A percentile compares a stretch with the other conserved stretches of the same genome.
Evolutionary conservation across 2,888 invertebrate species (phyloP).

Genomic region (Drosophila multiciliata): DNA sequence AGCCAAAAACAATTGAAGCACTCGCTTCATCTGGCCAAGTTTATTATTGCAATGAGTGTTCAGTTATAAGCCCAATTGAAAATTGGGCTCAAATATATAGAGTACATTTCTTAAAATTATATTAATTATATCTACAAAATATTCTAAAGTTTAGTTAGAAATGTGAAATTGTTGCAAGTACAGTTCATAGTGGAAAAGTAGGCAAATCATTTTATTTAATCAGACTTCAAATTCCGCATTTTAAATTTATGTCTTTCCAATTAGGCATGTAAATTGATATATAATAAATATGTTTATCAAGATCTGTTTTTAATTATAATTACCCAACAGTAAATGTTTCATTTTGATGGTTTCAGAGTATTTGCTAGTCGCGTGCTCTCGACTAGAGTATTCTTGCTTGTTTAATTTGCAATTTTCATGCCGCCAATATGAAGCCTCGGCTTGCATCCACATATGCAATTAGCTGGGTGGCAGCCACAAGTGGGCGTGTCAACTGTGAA

Average conservation of each 20-base stretch:
- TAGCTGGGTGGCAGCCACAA: slow-evolving; percentile 71
- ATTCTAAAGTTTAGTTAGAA: background rate
- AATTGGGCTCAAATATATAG: background rate
- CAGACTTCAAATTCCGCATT: background rate
- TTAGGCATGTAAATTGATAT: background rate
- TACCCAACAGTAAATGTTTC: background rate
- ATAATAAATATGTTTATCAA: background rate
- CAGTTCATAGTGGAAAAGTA: background rate
- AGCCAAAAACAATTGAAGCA: slow-evolving; percentile 42
- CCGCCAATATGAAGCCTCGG: slow-evolving; percentile 29
- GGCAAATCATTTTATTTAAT: background rate
- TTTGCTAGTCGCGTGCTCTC: background rate
- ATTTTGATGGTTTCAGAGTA: background rate
- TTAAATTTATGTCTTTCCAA: background rate
- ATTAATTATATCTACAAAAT: background rate
- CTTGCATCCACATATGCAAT: slow-evolving; percentile 42
- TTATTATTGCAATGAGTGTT: slow-evolving; percentile 55
- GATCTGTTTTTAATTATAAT: background rate
- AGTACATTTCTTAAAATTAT: background rate
- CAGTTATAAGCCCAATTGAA: background rate
- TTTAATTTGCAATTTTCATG: slow-evolving; percentile 65
- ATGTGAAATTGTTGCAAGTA: background rate
- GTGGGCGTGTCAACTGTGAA: slow-evolving; percentile 62
- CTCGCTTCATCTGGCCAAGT: slow-evolving; percentile 34
- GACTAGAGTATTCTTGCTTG: background rate